A percentile compares a stretch with the other conserved stretches of the same genome.
These are phyloP conservation scores for Semotilus atromaculatus DNA, from an alignment of 2,797 vertebrate species.

Conservation along the genomic window DNA sequence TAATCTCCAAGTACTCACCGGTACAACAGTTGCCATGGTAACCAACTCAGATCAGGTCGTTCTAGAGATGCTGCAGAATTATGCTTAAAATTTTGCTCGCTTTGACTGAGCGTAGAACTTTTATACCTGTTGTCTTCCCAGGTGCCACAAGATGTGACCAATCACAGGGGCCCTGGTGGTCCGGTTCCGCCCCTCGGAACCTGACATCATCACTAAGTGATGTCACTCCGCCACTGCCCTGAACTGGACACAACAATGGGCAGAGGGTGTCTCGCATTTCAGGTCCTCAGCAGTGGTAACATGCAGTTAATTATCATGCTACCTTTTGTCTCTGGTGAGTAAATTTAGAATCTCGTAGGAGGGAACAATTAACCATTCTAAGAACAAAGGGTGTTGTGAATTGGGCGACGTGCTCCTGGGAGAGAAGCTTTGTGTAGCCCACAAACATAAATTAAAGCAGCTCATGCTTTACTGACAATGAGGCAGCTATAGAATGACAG, in stretches of 20 bases:
- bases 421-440: constrained; percentile 8
- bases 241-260: constrained; percentile 44
- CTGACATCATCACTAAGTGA: constrained; percentile 64
- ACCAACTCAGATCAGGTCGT: constrained; percentile 10
- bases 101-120: constrained; percentile 32
- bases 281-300: constrained; percentile 42
- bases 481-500: neutral
- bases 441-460: constrained; percentile 18
- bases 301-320: constrained; percentile 63
- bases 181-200: constrained; percentile 52
- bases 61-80: constrained; percentile 20
- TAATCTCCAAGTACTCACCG: constrained; percentile 69
- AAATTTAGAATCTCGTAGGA: constrained; percentile 69
- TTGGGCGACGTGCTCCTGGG: neutral
- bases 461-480: constrained; percentile 34
- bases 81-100: neutral
- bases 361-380: constrained; percentile 50
- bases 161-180: constrained; percentile 29
- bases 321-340: constrained; percentile 63
- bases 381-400: constrained; percentile 37
- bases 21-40: constrained; percentile 76
- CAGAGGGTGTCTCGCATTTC: constrained; percentile 66
- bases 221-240: constrained; percentile 49
- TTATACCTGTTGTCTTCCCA: constrained; percentile 60
- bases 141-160: constrained; percentile 24